Base-by-base conservation (phyloP, 2,888 invertebrate genomes). In the Erebia ligea region DNA sequence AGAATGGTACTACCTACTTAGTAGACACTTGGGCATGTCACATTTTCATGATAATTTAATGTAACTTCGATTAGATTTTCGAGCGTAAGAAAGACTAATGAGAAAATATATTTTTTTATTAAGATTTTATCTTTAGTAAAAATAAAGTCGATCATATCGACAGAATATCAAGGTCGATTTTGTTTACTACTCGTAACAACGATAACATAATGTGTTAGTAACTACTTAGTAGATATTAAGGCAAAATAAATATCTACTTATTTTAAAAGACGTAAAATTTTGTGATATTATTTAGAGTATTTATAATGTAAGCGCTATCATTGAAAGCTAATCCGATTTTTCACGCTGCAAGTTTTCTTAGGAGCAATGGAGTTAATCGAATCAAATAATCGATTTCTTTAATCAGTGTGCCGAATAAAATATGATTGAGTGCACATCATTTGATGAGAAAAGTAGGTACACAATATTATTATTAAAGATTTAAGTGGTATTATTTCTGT, bases 291-390 rank as follows among this genome's bases (percentile, higher is more conserved):
- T 40, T 50, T 34, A 64, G 15, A 58, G 40, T 34, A 48, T 19
- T 52, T 42, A 59, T 66, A 66, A 65, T 52, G 34, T 19, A 65
- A 34, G 25, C 19, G 15, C 40, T 21, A 45, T 65, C 54, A 59
- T 54, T 69, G 45, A 21, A 45, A 1, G 34, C 34, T 45, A 66
- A 70, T 50, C 52, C 54, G 56, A 61, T 66, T 70, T 67, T 66
- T 67, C 70, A 70, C 66, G 66, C 58, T 59, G 45, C 66, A 45
- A 65, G 17, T 45, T 66, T 45, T 66, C 64, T 61, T 48, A 48
- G 45, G 45, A 17, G 48, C 61, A 17, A 57, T 34, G 48, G 57
- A 52, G 50, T 45, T 67, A 40, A 61, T 61, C 66, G 54, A 70
- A 54, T 54, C 45, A 11, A 58, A 21, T 8, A 8, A 45, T 48